Evolutionary conservation across 2,113 vertebrate species (phyloP).

Genomic region (Sander vitreus): DNA sequence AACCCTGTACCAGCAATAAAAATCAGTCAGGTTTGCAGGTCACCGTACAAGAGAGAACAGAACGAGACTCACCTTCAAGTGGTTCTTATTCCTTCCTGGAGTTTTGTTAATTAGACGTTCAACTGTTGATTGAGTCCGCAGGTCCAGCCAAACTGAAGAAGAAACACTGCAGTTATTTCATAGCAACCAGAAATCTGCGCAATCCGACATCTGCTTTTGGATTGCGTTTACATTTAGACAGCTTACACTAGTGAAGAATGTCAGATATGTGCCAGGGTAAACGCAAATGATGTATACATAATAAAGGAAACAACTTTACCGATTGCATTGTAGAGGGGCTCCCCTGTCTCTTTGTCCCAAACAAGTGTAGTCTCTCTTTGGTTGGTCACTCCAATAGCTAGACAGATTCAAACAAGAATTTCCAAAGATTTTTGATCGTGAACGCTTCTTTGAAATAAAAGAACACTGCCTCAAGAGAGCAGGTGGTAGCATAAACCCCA

Average conservation of each 20-base stretch:
- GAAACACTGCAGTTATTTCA: not conserved
- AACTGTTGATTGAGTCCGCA: constrained; percentile 96
- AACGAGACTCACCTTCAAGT: constrained; percentile 89
- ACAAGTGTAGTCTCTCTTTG: constrained; percentile 98
- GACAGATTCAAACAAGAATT: constrained; percentile 53
- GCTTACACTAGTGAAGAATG: not conserved
- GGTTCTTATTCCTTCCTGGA: constrained; percentile 93
- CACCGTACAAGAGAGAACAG: too few relatives aligned
- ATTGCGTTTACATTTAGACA: not conserved
- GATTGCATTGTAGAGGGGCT: constrained; percentile 96
- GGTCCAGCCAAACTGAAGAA: constrained; percentile 94
- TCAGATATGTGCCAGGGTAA: not conserved
- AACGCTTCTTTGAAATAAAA: not conserved
- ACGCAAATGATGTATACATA: not conserved
- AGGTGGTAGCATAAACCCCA: not conserved
- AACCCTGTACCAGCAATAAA: too few relatives aligned
- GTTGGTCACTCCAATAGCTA: constrained; percentile 97
- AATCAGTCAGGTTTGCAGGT: too few relatives aligned
- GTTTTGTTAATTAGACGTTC: constrained; percentile 94
- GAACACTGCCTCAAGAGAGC: not conserved
- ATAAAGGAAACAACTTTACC: constrained; percentile 80
- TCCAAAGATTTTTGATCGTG: not conserved
- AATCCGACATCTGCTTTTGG: not conserved
- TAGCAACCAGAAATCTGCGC: not conserved
- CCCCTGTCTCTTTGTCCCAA: constrained; percentile 96